A percentile compares a stretch with the other conserved stretches of the same genome.
Evolutionary conservation across 2,797 vertebrate genomes (phyloP).

Genomic region (Mallotus villosus): DNA sequence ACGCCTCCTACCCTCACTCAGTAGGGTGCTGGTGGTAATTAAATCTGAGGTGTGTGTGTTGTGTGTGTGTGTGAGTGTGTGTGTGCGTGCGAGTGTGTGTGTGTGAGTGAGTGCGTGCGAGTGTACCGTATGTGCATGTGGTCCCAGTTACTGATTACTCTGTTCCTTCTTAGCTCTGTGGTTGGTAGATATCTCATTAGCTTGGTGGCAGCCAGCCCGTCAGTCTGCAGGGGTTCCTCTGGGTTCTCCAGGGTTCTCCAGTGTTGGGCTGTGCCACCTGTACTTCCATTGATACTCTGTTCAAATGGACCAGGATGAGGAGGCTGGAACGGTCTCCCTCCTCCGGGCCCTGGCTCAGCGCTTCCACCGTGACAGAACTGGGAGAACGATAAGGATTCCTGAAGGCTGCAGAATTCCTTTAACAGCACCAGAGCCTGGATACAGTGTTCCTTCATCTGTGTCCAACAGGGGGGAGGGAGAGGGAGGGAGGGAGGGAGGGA

Average conservation of each 20-base stretch:
- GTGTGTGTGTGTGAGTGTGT: background rate
- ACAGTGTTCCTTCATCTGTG: constrained; percentile 40
- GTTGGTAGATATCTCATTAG: constrained; percentile 16
- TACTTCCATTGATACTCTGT: constrained; percentile 47
- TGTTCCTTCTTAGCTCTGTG: constrained; percentile 8
- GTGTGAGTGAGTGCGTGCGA: background rate
- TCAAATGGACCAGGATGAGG: constrained; percentile 34
- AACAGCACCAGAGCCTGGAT: constrained; percentile 20
- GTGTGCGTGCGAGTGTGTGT: background rate
- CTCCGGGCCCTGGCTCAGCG: constrained; percentile 36
- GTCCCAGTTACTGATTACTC: constrained; percentile 1
- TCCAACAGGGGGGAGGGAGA: constrained; percentile 34
- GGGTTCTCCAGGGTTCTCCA: background rate
- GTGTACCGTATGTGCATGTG: constrained; percentile 2
- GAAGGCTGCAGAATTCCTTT: constrained; percentile 34
- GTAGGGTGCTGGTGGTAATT: background rate
- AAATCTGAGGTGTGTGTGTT: background rate
- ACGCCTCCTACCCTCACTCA: background rate
- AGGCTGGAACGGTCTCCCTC: constrained; percentile 20
- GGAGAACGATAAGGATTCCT: constrained; percentile 42
- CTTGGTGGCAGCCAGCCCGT: constrained; percentile 39
- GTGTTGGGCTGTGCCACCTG: constrained; percentile 30
- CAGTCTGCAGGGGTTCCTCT: constrained; percentile 16
- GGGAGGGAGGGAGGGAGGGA: too few relatives aligned
- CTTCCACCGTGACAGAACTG: constrained; percentile 35